Evolutionary conservation across 2,797 vertebrate species (phyloP).

Genomic region (Enteromius trimaculatus): DNA sequence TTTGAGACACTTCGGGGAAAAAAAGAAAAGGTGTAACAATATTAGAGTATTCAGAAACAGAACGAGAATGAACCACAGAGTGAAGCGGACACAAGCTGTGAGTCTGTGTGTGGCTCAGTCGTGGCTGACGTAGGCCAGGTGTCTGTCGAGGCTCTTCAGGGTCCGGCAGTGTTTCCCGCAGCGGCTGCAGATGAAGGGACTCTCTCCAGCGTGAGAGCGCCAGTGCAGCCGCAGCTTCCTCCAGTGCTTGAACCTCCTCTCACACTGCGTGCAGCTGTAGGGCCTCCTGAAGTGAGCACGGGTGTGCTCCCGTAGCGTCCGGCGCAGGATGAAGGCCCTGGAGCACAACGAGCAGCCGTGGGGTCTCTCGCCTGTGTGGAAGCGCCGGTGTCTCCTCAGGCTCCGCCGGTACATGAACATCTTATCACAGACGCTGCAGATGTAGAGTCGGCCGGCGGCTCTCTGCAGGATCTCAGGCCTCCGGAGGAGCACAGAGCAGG

Average conservation of each 20-base stretch:
- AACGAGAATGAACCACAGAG: too few species aligned
- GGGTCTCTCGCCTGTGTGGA: slow-evolving; percentile 2
- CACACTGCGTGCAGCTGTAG: slow-evolving; percentile 20
- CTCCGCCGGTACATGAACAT: neutral
- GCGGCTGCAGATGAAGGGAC: slow-evolving; percentile 9
- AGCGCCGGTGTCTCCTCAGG: slow-evolving; percentile 2
- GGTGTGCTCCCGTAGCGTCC: neutral
- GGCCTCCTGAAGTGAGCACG: neutral
- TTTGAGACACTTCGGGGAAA: too few species aligned
- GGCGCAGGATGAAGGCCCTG: neutral
- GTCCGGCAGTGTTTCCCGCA: slow-evolving; percentile 17
- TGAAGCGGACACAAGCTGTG: too few species aligned
- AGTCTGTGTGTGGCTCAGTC: neutral
- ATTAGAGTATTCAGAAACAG: too few species aligned
- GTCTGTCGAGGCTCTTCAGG: slow-evolving; percentile 1
- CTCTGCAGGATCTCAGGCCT: neutral
- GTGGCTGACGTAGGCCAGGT: slow-evolving; percentile 10
- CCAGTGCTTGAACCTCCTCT: slow-evolving; percentile 18
- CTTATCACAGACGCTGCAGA: neutral
- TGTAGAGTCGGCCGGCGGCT: neutral
- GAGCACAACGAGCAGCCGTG: neutral
- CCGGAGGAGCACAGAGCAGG: neutral
- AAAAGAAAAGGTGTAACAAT: too few species aligned
- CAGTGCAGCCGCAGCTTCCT: neutral
- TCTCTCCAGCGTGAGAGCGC: slow-evolving; percentile 21